Evolutionary conservation across 1,140 invertebrate genomes (phyloP).

Genomic region (Temnothorax nylanderi): DNA sequence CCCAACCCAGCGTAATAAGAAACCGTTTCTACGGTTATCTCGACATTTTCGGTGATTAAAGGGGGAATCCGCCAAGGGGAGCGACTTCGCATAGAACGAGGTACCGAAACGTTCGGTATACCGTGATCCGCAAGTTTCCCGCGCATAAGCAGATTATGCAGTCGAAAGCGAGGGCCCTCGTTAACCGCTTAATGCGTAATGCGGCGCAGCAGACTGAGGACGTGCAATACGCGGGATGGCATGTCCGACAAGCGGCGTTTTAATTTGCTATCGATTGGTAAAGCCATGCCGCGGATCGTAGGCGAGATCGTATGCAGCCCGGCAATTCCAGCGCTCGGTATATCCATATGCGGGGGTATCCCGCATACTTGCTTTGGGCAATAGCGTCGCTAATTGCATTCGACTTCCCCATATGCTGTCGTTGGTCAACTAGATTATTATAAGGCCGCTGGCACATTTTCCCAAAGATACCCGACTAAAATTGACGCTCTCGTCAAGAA

Average conservation of each 20-base stretch:
- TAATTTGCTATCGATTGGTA: conserved; percentile 70
- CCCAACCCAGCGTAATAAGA: neutral
- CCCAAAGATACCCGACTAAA: neutral
- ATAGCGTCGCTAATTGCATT: conserved; percentile 57
- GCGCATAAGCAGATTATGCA: conserved; percentile 35
- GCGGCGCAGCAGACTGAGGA: conserved; percentile 3
- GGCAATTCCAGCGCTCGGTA: conserved; percentile 27
- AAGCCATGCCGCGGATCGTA: conserved; percentile 42
- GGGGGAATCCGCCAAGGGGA: neutral
- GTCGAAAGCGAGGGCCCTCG: conserved; percentile 44
- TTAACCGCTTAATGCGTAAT: conserved; percentile 35
- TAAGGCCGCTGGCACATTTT: neutral
- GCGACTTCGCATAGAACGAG: neutral
- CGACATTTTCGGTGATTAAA: conserved; percentile 30
- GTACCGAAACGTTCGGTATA: neutral
- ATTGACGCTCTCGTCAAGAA: neutral
- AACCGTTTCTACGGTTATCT: conserved; percentile 3
- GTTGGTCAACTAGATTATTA: conserved; percentile 32
- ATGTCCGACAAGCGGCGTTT: conserved; percentile 67
- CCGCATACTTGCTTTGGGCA: conserved; percentile 69
- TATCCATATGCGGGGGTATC: conserved; percentile 18
- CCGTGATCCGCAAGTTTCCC: neutral
- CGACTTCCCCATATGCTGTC: conserved; percentile 2
- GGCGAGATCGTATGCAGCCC: neutral
- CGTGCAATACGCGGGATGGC: conserved; percentile 46